Conservation (phyloP, 2,797 vertebrate genomes). For the Spinibarbus caldwelli region DNA sequence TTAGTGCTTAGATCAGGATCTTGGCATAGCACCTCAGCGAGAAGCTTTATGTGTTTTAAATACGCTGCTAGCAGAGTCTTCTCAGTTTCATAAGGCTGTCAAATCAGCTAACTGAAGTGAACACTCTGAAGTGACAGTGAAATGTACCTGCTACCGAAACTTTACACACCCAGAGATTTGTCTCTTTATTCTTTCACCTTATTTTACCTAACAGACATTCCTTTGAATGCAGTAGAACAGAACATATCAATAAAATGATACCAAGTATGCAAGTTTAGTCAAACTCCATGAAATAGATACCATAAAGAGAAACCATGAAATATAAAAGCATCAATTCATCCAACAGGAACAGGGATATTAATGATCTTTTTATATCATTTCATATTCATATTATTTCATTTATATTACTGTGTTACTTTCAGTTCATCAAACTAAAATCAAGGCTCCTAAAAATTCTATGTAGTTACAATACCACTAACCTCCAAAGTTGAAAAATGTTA, state of each 20-base stretch:
- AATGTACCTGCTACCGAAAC: slow-evolving; percentile 24
- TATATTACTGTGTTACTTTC: neutral
- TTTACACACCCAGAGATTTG: slow-evolving; percentile 9
- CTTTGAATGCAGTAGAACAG: neutral
- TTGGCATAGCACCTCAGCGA: slow-evolving; percentile 43
- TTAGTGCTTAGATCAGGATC: slow-evolving; percentile 56
- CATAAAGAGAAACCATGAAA: neutral
- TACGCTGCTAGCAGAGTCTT: slow-evolving; percentile 11
- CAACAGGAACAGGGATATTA: neutral
- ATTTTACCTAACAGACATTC: neutral
- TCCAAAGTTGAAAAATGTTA: neutral
- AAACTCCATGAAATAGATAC: too few species aligned
- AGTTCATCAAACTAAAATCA: neutral
- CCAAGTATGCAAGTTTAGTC: neutral
- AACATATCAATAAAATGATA: neutral
- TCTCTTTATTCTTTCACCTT: neutral
- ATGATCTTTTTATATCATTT: neutral
- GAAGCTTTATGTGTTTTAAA: slow-evolving; percentile 43
- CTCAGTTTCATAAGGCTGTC: slow-evolving; percentile 30
- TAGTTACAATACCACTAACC: too few species aligned
- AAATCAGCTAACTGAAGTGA: slow-evolving; percentile 44
- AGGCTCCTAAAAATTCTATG: neutral
- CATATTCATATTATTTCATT: neutral
- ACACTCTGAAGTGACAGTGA: slow-evolving; percentile 30
- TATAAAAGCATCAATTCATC: neutral